Percentiles rank a stretch among this genome's conserved stretches.
Evolutionary conservation across 2,113 vertebrate species (phyloP).

Genomic region (Rostratula benghalensis): DNA sequence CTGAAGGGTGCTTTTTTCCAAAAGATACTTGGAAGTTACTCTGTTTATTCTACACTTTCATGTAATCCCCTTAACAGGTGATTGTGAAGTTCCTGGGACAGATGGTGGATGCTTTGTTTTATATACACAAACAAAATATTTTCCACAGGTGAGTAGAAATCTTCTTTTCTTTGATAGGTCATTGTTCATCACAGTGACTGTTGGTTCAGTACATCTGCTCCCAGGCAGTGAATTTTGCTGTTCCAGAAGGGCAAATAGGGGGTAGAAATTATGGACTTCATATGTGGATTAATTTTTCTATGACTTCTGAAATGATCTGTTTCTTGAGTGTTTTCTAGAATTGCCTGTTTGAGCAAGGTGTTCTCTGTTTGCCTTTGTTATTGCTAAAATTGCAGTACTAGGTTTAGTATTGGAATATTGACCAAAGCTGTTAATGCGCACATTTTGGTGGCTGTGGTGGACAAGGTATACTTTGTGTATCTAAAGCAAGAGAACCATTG

Average conservation of each 20-base stretch:
- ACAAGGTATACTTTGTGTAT: not conserved
- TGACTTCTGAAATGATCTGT: not conserved
- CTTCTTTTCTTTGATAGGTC: not conserved
- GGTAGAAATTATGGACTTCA: not conserved
- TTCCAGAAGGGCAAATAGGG: not conserved
- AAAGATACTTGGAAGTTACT: not conserved
- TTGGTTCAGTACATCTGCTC: not conserved
- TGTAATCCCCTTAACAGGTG: conserved; percentile 57
- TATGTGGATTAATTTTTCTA: not conserved
- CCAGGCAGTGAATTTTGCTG: not conserved
- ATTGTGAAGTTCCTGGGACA: conserved; percentile 74
- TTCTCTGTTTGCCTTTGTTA: not conserved
- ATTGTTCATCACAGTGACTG: not conserved
- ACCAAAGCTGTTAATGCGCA: not conserved
- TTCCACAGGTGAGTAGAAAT: conserved; percentile 74
- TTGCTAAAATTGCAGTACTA: not conserved
- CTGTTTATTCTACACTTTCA: not conserved
- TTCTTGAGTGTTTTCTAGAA: not conserved
- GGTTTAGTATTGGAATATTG: not conserved
- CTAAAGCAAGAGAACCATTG: not conserved
- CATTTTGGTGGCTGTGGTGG: not conserved
- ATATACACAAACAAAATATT: conserved; percentile 72
- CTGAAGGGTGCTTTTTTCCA: not conserved
- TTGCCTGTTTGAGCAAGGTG: not conserved
- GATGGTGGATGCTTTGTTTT: conserved; percentile 75